Evolutionary conservation across 2,888 invertebrate species (phyloP).

Genomic region (Dyspetes luteomarginatus): DNA sequence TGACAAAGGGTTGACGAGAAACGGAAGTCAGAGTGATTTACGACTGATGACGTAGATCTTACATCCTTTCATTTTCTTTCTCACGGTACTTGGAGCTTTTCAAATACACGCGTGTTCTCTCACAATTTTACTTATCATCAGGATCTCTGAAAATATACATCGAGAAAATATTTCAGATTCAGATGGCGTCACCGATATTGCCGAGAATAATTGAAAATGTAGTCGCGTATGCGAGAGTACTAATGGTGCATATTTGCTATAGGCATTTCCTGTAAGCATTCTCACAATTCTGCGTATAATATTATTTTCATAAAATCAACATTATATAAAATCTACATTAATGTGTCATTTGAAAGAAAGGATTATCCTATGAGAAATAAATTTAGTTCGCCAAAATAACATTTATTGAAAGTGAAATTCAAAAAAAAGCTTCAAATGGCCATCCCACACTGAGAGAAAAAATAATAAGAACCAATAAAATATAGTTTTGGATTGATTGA

Average conservation of each 20-base stretch:
- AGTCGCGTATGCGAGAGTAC: slow-evolving; percentile 1
- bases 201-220: slow-evolving; percentile 31
- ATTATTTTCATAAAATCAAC: background rate
- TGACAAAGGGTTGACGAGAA: slow-evolving; percentile 38
- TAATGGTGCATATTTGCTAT: slow-evolving; percentile 5
- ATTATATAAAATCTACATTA: background rate
- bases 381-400: too few relatives aligned
- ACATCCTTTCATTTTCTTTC: slow-evolving; percentile 43
- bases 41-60: slow-evolving; percentile 23
- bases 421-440: too few relatives aligned
- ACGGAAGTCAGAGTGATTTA: slow-evolving; percentile 50
- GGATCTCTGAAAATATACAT: slow-evolving; percentile 26
- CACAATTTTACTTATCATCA: background rate
- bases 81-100: slow-evolving; percentile 14
- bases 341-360: background rate
- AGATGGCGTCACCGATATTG: slow-evolving; percentile 18
- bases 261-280: background rate
- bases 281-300: background rate
- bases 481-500: too few relatives aligned
- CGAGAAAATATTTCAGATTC: slow-evolving; percentile 42
- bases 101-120: background rate
- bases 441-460: too few relatives aligned
- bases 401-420: too few relatives aligned
- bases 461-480: too few relatives aligned
- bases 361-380: background rate